Evolutionary conservation across 2,888 invertebrate genomes (phyloP).

Genomic region (Cactoblastis cactorum): DNA sequence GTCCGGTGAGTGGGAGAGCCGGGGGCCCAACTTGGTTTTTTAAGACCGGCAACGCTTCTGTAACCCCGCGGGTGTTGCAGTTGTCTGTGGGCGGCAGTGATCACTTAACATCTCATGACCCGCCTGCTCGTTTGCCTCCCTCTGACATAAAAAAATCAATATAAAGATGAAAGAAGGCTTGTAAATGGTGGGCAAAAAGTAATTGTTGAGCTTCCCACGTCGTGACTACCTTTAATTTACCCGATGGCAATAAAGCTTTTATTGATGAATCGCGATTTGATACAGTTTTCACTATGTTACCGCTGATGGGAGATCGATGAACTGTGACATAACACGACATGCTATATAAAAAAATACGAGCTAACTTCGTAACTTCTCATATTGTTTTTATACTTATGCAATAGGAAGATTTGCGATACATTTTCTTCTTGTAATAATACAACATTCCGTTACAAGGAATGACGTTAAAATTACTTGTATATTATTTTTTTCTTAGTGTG

Average conservation of each 20-base stretch:
- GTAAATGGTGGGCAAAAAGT: not conserved
- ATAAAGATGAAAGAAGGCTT: not conserved
- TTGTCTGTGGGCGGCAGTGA: no score
- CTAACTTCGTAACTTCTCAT: not conserved
- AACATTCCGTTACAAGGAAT: no score
- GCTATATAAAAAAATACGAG: not conserved
- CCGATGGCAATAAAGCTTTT: not conserved
- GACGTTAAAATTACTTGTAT: no score
- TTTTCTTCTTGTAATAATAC: no score
- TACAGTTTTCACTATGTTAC: slow-evolving; percentile 1
- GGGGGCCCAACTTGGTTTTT: no score
- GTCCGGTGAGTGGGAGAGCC: no score
- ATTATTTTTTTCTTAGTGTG: no score
- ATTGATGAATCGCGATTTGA: not conserved
- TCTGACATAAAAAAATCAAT: no score
- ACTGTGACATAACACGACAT: slow-evolving; percentile 4
- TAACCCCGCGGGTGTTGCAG: no score
- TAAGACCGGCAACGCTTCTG: no score
- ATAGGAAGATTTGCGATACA: not conserved
- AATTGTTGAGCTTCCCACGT: slow-evolving; percentile 1
- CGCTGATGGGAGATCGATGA: slow-evolving; percentile 2
- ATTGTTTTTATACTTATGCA: not conserved
- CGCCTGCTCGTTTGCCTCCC: no score
- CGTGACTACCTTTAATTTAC: not conserved
- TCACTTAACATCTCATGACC: no score